A percentile compares a stretch with the other conserved stretches of the same genome.
phyloP scores from a whole-genome alignment of 2,113 vertebrate species.

The Passer montanus region DNA sequence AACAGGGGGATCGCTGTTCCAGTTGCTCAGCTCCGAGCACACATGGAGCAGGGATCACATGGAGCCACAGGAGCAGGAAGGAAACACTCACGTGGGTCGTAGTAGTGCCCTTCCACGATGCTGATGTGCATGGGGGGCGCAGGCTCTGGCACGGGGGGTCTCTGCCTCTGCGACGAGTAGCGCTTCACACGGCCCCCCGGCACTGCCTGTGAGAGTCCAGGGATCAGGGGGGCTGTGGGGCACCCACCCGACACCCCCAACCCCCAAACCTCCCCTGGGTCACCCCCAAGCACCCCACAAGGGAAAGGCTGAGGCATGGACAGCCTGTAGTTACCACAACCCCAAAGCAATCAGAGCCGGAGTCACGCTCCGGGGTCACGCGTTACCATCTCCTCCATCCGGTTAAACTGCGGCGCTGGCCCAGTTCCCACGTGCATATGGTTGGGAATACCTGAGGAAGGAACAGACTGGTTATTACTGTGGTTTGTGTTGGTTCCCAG shows the following conservation, averaged over 20 bases:
- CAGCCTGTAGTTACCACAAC: not conserved
- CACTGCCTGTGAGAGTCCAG: slow-evolving; percentile 71
- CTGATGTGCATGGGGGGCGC: slow-evolving; percentile 91
- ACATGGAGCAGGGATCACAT: rapidly evolving
- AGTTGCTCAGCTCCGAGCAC: not conserved
- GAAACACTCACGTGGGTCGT: slow-evolving; percentile 87
- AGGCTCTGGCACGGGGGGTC: slow-evolving; percentile 86
- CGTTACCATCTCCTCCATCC: slow-evolving; percentile 89
- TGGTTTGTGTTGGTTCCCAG: not conserved
- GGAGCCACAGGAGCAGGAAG: not conserved
- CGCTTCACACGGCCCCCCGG: slow-evolving; percentile 89
- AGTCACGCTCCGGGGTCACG: not conserved
- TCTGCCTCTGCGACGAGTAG: slow-evolving; percentile 94
- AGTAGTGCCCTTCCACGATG: slow-evolving; percentile 97
- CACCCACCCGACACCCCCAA: not conserved
- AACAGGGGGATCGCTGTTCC: not conserved
- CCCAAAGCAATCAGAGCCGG: not conserved
- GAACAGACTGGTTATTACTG: not conserved
- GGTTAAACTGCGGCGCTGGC: slow-evolving; percentile 82
- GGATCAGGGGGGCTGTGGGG: not conserved
- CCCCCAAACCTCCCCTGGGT: not conserved
- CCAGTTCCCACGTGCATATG: slow-evolving; percentile 83
- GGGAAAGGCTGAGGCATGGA: not conserved
- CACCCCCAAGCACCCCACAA: not conserved
- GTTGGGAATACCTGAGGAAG: slow-evolving; percentile 80